Percentiles rank a stretch among this genome's conserved stretches.
Evolutionary conservation across 2,888 invertebrate species (phyloP).

Genomic region (Drymonia ruficornis): DNA sequence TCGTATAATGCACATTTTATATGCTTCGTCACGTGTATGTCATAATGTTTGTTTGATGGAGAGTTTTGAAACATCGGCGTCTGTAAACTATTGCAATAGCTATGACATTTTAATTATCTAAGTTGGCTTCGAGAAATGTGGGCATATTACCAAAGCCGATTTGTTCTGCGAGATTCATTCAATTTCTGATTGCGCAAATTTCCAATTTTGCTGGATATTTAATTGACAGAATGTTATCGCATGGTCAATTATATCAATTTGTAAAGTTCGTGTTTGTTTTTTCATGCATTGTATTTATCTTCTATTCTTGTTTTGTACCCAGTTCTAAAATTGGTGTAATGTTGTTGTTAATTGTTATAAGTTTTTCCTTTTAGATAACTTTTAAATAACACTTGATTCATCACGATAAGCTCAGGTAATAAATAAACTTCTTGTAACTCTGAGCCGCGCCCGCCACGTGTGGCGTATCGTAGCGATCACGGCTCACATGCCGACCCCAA

Average conservation of each 20-base stretch:
- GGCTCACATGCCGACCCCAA: constrained; percentile 6
- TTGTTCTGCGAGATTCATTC: background rate
- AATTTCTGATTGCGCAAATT: background rate
- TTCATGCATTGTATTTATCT: background rate
- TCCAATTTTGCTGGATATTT: background rate
- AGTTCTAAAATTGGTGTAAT: too few relatives aligned
- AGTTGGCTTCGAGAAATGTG: background rate
- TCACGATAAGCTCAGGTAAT: too few relatives aligned
- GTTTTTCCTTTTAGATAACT: too few relatives aligned
- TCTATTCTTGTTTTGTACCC: background rate
- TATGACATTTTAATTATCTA: background rate
- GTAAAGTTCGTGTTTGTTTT: too few relatives aligned
- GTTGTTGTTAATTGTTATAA: too few relatives aligned
- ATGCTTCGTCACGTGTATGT: background rate
- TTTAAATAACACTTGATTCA: too few relatives aligned
- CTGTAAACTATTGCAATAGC: background rate
- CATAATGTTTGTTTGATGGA: too few relatives aligned
- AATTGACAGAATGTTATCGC: background rate
- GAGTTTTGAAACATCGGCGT: too few relatives aligned
- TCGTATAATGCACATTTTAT: background rate
- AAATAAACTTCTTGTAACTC: too few relatives aligned
- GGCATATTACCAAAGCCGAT: background rate
- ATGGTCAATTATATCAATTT: background rate
- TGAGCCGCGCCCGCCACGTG: background rate
- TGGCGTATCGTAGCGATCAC: background rate